Evolutionary conservation across 2,888 invertebrate species (phyloP).

Genomic region (Sipha maydis): DNA sequence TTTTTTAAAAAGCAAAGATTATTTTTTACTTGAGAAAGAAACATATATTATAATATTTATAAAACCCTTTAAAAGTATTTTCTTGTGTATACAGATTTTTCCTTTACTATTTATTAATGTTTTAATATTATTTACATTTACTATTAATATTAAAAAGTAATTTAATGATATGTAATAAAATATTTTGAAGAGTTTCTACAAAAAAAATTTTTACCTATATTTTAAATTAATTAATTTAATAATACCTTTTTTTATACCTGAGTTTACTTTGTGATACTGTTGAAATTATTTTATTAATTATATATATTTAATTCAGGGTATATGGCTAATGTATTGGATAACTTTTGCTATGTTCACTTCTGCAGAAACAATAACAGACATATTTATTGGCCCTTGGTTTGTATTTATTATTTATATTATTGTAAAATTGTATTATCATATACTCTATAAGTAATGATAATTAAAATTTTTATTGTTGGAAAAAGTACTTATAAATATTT

Average conservation of each 20-base stretch:
- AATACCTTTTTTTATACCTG: too few species aligned
- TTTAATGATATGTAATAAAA: background rate
- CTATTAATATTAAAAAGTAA: too few species aligned
- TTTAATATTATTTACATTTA: too few species aligned
- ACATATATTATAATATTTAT: too few species aligned
- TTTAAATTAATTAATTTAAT: background rate
- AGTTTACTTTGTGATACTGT: background rate
- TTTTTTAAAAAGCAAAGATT: too few species aligned
- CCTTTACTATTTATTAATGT: too few species aligned
- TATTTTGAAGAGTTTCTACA: background rate
- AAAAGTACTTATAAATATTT: background rate
- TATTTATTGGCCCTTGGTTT: conserved; percentile 54
- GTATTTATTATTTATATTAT: background rate
- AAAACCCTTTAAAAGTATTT: too few species aligned
- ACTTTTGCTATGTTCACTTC: conserved; percentile 57
- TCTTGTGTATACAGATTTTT: too few species aligned
- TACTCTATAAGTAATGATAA: background rate
- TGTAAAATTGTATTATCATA: background rate
- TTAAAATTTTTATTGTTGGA: background rate
- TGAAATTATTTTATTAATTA: background rate
- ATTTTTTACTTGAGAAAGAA: too few species aligned
- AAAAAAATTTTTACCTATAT: too few species aligned
- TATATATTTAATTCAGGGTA: conserved; percentile 33
- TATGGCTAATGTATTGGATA: conserved; percentile 60
- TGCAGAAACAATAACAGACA: conserved; percentile 48